Conservation (phyloP, 2,888 invertebrate genomes). For the Bembecia ichneumoniformis region DNA sequence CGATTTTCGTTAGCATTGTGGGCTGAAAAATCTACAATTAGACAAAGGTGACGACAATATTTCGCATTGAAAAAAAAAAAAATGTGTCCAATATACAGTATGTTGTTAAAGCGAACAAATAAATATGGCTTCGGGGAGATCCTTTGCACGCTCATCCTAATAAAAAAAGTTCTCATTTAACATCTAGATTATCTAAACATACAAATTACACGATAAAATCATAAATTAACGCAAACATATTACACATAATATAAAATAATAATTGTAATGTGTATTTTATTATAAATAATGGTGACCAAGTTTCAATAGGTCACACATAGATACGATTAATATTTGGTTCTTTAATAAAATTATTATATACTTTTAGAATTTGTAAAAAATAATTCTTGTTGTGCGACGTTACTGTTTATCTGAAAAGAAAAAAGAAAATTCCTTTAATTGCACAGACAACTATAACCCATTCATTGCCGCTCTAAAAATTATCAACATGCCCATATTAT, state of each 20-base stretch:
- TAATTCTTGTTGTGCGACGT: slow-evolving; percentile 40
- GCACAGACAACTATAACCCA: too few species aligned
- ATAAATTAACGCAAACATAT: slow-evolving; percentile 40
- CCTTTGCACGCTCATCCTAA: background rate
- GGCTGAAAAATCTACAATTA: too few species aligned
- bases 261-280: background rate
- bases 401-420: slow-evolving; percentile 32
- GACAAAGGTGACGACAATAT: too few species aligned
- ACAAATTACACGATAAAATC: slow-evolving; percentile 27
- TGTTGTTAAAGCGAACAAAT: background rate
- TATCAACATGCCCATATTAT: too few species aligned
- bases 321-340: slow-evolving; percentile 68
- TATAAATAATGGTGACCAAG: background rate
- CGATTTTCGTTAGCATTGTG: too few species aligned
- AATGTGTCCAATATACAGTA: too few species aligned
- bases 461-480: too few species aligned
- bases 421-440: slow-evolving; percentile 2
- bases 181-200: slow-evolving; percentile 6
- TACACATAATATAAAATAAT: background rate
- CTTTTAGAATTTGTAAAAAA: slow-evolving; percentile 17
- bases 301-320: slow-evolving; percentile 56
- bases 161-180: background rate
- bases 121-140: background rate
- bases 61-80: too few species aligned
- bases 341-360: slow-evolving; percentile 33